Base-by-base conservation (phyloP, 2,888 invertebrate species). In the Cataglyphis cursor region DNA sequence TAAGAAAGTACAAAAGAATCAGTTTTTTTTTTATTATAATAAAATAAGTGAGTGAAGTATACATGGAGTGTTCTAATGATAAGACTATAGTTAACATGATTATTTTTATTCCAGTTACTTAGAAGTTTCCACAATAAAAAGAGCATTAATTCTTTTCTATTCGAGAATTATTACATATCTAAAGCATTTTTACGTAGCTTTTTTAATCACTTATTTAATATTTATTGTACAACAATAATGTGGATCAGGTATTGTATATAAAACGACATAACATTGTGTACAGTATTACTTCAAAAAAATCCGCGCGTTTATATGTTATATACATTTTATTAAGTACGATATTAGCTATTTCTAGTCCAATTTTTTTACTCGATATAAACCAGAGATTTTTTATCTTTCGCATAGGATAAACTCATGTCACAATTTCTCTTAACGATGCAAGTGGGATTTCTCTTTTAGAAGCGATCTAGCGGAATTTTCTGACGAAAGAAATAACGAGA, bases 331-430 rank as follows among this genome's bases (percentile, higher is more conserved):
- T 51, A 51, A 51, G n/a, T 31, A 44, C 28, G 61, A 74, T 75
- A 51, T 15, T 18, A 51, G 48, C 15, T 75, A 35, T 64, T 18
- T 10, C 28, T 44, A 28, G 66, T 28, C 44, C 1, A 24, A 66
- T 24, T 41, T 48, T 44, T 74, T 74, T 61, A 74, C 31, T 61
- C n/a, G 1, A n/a, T 21, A 70, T 41, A 61, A 24, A 61, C 61
- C 18, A 28, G 18, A 8, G 21, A 21, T 21, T 31, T 2, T 9
- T 35, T 24, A 35, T 62, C 8, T 24, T 21, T 3, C 18, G 12
- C 24, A 44, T 18, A 35, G 9, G 8, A 31, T 35, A 35, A n/a
- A 15, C 31, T 70, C 3, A 9, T 21, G 0, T 59, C 31, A 15
- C 18, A 21, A 15, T 61, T 74, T 48, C 6, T 62, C 8, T 44